Evolutionary conservation across 2,113 vertebrate genomes (phyloP).

Genomic region (Tyto alba): DNA sequence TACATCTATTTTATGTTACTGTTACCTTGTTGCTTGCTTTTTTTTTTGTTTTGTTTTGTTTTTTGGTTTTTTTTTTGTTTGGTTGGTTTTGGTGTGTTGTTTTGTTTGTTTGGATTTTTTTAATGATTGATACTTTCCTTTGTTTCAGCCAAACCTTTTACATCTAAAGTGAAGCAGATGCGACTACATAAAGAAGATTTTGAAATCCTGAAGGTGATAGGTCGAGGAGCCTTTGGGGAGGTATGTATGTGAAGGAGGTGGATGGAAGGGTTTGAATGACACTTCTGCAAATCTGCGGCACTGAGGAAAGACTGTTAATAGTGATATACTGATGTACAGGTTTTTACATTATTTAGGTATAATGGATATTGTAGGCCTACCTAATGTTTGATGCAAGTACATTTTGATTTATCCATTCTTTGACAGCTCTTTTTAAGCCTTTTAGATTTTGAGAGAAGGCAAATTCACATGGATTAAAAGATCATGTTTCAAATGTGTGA

Average conservation of each 20-base stretch:
- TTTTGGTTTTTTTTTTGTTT: background rate
- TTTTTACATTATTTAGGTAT: background rate
- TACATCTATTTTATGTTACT: background rate
- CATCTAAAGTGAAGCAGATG: conserved; percentile 98
- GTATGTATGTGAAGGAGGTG: conserved; percentile 66
- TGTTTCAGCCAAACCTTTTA: conserved; percentile 93
- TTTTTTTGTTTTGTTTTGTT: background rate
- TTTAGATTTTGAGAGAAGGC: background rate
- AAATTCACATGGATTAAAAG: background rate
- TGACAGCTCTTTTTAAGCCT: background rate
- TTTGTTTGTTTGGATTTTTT: background rate
- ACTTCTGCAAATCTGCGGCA: background rate
- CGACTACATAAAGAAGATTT: conserved; percentile 97
- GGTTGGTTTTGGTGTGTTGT: background rate
- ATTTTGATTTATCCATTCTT: background rate
- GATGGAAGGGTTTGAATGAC: background rate
- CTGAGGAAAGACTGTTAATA: background rate
- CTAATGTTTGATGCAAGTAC: background rate
- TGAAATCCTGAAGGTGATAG: conserved; percentile 99
- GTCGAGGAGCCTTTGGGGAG: conserved; percentile 98
- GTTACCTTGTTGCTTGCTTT: background rate
- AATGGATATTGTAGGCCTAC: background rate
- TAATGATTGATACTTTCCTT: conserved; percentile 36
- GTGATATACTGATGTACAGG: background rate
- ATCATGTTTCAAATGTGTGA: background rate